Percentiles rank a stretch among this genome's conserved stretches.
phyloP scores from a whole-genome alignment of 2,797 vertebrate genomes.

The Pipistrellus nathusii region DNA sequence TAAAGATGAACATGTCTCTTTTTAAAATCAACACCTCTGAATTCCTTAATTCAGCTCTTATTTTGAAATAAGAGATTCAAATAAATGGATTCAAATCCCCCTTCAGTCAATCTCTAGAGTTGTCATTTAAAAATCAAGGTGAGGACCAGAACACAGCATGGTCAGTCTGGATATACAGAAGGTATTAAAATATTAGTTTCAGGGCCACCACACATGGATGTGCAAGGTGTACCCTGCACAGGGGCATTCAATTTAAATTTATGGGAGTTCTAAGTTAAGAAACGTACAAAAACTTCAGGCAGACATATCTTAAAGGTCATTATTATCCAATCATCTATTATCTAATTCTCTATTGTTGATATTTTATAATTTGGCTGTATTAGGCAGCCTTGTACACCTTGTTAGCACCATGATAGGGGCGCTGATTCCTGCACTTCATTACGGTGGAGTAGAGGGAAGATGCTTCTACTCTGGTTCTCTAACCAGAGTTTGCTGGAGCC shows the following conservation, averaged over 20 bases:
- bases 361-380: neutral
- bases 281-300: neutral
- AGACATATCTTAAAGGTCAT: neutral
- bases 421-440: neutral
- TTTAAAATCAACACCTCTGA: neutral
- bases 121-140: constrained; percentile 37
- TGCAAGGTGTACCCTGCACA: neutral
- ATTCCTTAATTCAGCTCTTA: neutral
- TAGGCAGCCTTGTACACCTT: neutral
- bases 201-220: neutral
- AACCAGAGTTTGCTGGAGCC: neutral
- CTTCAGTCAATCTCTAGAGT: neutral
- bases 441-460: neutral
- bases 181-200: neutral
- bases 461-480: neutral
- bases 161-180: neutral
- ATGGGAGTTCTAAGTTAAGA: constrained; percentile 40
- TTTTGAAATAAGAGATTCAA: neutral
- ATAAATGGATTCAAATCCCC: neutral
- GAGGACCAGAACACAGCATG: neutral
- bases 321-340: neutral
- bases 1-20: neutral
- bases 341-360: neutral
- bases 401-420: neutral
- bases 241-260: neutral